These are phyloP conservation scores for Lacanobia oleracea DNA, from an alignment of 2,888 invertebrate genomes.

Conservation along the genomic window DNA sequence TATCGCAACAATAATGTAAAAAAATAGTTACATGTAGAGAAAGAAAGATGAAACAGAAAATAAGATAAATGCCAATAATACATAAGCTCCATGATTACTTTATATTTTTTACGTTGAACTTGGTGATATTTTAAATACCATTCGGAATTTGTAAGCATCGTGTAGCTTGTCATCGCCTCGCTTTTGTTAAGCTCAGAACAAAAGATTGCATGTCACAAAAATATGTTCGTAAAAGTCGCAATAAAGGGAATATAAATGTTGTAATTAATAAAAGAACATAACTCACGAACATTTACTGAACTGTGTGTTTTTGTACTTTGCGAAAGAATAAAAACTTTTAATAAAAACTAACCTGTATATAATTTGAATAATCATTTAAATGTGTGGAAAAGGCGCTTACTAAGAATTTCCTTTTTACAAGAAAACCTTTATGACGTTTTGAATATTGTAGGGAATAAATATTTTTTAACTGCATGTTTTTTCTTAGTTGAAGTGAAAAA, in stretches of 20 bases:
- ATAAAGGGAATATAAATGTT: constrained; percentile 60
- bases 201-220: constrained; percentile 59
- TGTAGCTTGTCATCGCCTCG: constrained; percentile 7
- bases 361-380: constrained; percentile 19
- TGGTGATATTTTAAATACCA: not conserved
- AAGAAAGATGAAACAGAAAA: too few relatives aligned
- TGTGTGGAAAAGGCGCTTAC: not conserved
- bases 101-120: too few relatives aligned
- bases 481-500: too few relatives aligned
- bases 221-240: constrained; percentile 44
- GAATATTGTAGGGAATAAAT: not conserved
- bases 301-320: constrained; percentile 17
- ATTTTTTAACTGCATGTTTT: not conserved
- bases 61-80: too few relatives aligned
- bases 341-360: not conserved
- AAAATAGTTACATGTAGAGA: too few relatives aligned
- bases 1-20: too few relatives aligned
- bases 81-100: too few relatives aligned
- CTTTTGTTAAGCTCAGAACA: constrained; percentile 20
- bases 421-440: not conserved
- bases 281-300: constrained; percentile 59
- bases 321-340: constrained; percentile 1
- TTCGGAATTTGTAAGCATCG: not conserved
- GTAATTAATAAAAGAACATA: constrained; percentile 63
- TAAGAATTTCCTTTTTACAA: too few relatives aligned